Conservation (phyloP, 2,113 vertebrate genomes). For the Lampris megalopsis region DNA sequence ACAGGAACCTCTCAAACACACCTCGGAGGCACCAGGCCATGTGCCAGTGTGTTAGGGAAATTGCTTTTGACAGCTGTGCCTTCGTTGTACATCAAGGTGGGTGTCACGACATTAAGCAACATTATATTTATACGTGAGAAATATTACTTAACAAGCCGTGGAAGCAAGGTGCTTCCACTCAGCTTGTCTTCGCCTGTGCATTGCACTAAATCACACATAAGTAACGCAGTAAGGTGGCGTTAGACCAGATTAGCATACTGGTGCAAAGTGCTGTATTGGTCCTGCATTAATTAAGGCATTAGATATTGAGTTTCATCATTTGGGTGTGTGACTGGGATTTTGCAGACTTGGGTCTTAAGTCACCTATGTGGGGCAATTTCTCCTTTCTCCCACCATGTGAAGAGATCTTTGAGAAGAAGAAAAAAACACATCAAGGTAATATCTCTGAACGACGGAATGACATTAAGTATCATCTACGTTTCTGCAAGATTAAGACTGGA, state of each 20-base stretch:
- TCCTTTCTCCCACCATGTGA: too few species aligned
- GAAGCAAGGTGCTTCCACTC: neutral
- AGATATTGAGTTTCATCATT: constrained; percentile 7
- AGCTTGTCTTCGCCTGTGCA: neutral
- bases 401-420: neutral
- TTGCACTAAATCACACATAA: neutral
- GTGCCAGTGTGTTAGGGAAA: constrained; percentile 45
- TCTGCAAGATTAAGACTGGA: neutral
- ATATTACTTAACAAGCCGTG: neutral
- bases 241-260: neutral
- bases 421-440: too few species aligned
- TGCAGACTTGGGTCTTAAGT: neutral
- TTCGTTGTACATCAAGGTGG: constrained; percentile 39
- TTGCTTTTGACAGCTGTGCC: constrained; percentile 51
- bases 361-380: too few species aligned
- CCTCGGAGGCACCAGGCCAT: constrained; percentile 27
- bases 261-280: constrained; percentile 19
- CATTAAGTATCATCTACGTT: neutral
- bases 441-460: neutral
- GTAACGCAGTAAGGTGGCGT: too few species aligned
- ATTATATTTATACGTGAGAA: neutral
- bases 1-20: constrained; percentile 21
- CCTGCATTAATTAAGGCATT: constrained; percentile 18
- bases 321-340: constrained; percentile 38
- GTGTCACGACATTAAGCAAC: constrained; percentile 8